Base-by-base conservation (phyloP, 1,140 invertebrate species). In the Temnothorax nylanderi region DNA sequence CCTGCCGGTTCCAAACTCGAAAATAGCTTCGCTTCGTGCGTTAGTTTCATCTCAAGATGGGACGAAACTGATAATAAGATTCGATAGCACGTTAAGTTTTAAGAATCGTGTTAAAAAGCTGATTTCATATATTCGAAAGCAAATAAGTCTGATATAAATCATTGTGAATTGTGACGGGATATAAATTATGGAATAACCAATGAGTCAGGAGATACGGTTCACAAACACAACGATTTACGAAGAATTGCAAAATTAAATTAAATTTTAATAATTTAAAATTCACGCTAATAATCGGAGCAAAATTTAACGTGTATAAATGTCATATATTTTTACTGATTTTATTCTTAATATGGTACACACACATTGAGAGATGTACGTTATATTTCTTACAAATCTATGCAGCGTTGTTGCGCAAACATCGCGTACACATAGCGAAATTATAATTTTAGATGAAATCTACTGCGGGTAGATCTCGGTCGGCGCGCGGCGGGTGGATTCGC, bases 1-100 rank as follows among this genome's bases (percentile, higher is more conserved):
- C 51, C 11, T 62, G 51, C 69, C 65, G 49, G 65, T 81, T 87
- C 21, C 67, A 87, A 87, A 87, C 86, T 85, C 60, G 78, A 85
- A 75, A 75, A 76, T 64, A 84, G 51, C 81, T 87, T 65, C 58
- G 65, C 62, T 74, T 49, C 44, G 69, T 84, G 65, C 67, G 44
- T 81, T 54, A 54, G 64, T 80, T 80, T 86, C 58, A 44, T 81
- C 78, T 69, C 69, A 34, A n/a, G 67, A 44, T n/a, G 47, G 13
- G 67, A 47, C 34, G 47, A 67, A 13, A 47, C 11, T 54, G 32
- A 26, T 26, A 26, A 26, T 26, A 1, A 51, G 26, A 58, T 11
- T 21, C 51, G 37, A 47, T 13, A 37, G 44, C 21, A n/a, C 26
- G 32, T 13, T 10, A 16, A 32, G 21, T 32, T 4, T 51, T 51